Base-by-base conservation (phyloP, 2,888 invertebrate genomes). In the Lasius platythorax region DNA sequence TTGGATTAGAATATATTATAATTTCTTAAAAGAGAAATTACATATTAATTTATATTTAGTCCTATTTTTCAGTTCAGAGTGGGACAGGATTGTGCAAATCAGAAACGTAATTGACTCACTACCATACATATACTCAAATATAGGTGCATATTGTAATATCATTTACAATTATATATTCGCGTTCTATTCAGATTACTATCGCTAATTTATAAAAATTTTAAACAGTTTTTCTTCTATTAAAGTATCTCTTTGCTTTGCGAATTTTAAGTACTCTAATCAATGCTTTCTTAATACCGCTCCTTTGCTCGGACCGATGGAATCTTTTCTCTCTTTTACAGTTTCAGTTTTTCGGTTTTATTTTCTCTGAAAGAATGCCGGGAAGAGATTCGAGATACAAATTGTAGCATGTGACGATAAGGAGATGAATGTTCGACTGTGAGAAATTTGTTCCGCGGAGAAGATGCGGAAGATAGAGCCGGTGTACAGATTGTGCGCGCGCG, bases 401-500 rank as follows among this genome's bases (percentile, higher is more conserved):
- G 70, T 23, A 61, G 46, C 58, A 61, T 46, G 68, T 79, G 79
- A 79, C 68, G 70, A 79, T 70, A 79, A 79, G 61, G 46, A 12
- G 61, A 70, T 79, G 63, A 70, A 79, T 79, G 58, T 70, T 79
- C 23, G 46, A 79, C 61, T 37, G 37, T 70, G 46, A 79, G 70
- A 70, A 79, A 70, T 70, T 79, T 70, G 70, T 79, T 15, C 18
- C 18, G 37, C 8, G 37, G 23, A 50, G 18, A 58, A 79, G 70
- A 79, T 70, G 70, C 61, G 46, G 79, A 70, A 70, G 70, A 79
- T 70, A 79, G 46, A 68, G 12, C 15, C n/a, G 37, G 15, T 64
- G 5, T 46, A 75, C 50, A 76, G 33, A 37, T 37, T 68, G 18
- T 1, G 46, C 46, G 46, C 40, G 66, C 64, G 15, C 28, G 30